Percentiles rank a stretch among this genome's conserved stretches.
These are phyloP conservation scores for Rhopilema esculentum DNA, from an alignment of 30 jellyfish, hydroid and myxozoan species.

Conservation along the genomic window DNA sequence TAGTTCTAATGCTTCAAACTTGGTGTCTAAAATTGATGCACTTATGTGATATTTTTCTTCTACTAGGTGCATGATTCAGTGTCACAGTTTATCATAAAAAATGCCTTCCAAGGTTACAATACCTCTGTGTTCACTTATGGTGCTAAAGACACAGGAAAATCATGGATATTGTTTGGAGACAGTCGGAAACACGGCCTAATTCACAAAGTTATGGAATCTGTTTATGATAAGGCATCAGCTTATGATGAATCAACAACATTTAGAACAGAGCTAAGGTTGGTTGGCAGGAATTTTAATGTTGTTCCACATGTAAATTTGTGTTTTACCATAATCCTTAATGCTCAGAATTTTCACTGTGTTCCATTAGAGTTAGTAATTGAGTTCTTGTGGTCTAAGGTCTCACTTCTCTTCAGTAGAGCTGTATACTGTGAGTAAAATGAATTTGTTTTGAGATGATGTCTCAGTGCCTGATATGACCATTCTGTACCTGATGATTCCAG, in stretches of 20 bases:
- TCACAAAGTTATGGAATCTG: constrained; percentile 51
- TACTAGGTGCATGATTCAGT: constrained; percentile 61
- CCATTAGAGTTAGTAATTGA: no score
- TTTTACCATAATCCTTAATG: no score
- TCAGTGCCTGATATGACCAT: no score
- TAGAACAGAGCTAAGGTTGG: constrained; percentile 93
- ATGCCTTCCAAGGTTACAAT: constrained; percentile 90
- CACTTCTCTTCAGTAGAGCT: no score
- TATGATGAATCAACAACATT: constrained; percentile 90
- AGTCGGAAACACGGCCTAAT: constrained; percentile 79
- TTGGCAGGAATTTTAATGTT: neutral
- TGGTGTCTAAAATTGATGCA: neutral
- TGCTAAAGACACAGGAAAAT: constrained; percentile 78
- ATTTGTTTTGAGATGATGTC: neutral
- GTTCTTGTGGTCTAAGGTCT: no score
- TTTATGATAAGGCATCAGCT: constrained; percentile 78
- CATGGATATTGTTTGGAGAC: constrained; percentile 84
- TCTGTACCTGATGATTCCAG: no score
- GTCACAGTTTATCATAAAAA: constrained; percentile 69
- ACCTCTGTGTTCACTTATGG: constrained; percentile 90
- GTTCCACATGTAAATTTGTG: no score
- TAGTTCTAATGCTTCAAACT: neutral
- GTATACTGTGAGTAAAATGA: no score
- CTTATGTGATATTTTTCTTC: neutral
- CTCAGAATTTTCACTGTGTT: no score